Evolutionary conservation across 1,140 invertebrate genomes (phyloP).

Genomic region (Neoseiulus cucumeris): DNA sequence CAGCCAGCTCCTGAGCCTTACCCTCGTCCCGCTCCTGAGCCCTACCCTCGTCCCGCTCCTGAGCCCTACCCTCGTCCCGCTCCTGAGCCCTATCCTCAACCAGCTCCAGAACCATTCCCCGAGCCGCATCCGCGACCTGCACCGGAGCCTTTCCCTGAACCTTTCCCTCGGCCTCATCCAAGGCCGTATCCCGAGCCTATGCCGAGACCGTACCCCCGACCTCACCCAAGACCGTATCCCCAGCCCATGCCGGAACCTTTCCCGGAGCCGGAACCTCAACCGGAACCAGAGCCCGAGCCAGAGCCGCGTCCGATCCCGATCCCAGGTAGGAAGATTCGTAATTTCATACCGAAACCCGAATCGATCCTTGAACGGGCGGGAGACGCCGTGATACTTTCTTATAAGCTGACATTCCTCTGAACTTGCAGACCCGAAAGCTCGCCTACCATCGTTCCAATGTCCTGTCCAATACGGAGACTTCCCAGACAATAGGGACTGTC

Average conservation of each 20-base stretch:
- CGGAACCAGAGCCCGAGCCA: constrained; percentile 13
- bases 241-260: constrained; percentile 13
- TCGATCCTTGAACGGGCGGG: neutral
- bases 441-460: neutral
- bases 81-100: constrained; percentile 1
- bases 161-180: constrained; percentile 2
- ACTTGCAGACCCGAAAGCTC: neutral
- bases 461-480: neutral
- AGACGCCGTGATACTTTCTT: neutral
- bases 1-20: neutral
- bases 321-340: neutral
- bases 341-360: neutral
- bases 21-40: constrained; percentile 10
- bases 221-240: constrained; percentile 15
- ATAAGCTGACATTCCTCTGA: neutral
- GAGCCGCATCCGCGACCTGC: constrained; percentile 10
- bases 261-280: constrained; percentile 11
- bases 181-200: constrained; percentile 12
- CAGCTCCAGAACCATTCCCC: constrained; percentile 10
- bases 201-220: constrained; percentile 13
- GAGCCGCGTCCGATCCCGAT: neutral
- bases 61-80: constrained; percentile 15
- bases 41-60: constrained; percentile 13
- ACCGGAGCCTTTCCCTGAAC: constrained; percentile 12
- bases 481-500: neutral